These are phyloP conservation scores for Orbicella faveolata DNA, from an alignment of 64 coral and sea anemone species.

Conservation along the genomic window DNA sequence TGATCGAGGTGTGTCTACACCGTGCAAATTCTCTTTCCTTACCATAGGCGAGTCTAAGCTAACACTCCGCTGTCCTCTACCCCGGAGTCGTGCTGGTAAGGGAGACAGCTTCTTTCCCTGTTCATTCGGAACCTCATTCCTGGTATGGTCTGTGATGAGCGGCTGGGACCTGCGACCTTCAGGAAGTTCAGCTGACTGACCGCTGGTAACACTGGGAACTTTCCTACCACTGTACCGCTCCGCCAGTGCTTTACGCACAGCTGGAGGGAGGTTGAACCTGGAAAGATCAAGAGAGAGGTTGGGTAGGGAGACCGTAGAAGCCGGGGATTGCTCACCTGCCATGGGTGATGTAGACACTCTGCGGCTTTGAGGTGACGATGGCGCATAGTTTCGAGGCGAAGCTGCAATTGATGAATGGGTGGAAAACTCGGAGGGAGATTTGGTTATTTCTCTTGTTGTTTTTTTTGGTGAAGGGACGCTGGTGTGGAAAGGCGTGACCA, in stretches of 20 bases:
- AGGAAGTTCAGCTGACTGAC: neutral
- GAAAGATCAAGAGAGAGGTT: conserved; percentile 43
- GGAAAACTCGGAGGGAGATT: conserved; percentile 30
- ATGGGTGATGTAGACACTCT: neutral
- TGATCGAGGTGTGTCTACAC: neutral
- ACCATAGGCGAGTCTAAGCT: conserved; percentile 49
- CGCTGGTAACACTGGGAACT: neutral
- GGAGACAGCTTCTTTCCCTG: neutral
- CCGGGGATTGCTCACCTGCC: neutral
- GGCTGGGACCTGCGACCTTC: conserved; percentile 32
- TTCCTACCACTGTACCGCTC: conserved; percentile 39
- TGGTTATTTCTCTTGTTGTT: neutral
- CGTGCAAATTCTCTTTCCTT: neutral
- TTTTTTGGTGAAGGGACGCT: conserved; percentile 9
- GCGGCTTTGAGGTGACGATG: neutral
- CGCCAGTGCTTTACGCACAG: conserved; percentile 42
- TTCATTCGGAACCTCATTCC: neutral
- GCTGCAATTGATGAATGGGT: neutral
- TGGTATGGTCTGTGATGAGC: neutral
- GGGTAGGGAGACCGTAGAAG: neutral
- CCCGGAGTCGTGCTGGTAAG: conserved; percentile 33
- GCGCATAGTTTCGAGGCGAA: neutral
- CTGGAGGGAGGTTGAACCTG: conserved; percentile 50
- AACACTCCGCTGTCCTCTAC: conserved; percentile 38
- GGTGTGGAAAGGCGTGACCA: conserved; percentile 6